Evolutionary conservation across 23 tunicate genomes (phyloP).

Genomic region (Phallusia fumigata): DNA sequence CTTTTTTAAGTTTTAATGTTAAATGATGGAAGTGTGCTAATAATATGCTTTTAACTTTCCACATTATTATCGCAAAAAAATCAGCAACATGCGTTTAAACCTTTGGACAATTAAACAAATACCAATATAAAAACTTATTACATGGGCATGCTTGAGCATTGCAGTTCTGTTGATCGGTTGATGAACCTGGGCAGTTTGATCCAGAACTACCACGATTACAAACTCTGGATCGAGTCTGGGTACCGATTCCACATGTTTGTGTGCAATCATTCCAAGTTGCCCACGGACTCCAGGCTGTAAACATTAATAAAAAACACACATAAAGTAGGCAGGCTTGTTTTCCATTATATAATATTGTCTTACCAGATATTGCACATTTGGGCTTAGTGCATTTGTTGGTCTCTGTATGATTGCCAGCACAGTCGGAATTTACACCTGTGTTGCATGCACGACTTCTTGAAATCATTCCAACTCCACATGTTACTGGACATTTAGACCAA

Average conservation of each 20-base stretch:
- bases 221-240: slow-evolving; percentile 8
- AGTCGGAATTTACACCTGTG: slow-evolving; percentile 16
- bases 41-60: too few species aligned
- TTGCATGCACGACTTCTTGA: slow-evolving; percentile 22
- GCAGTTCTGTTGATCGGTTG: slow-evolving; percentile 4
- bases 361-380: slow-evolving; percentile 15
- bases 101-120: too few species aligned
- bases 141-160: neutral
- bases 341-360: neutral
- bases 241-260: slow-evolving; percentile 16
- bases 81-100: too few species aligned
- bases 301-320: too few species aligned
- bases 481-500: slow-evolving; percentile 36
- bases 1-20: too few species aligned
- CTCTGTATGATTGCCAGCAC: slow-evolving; percentile 15
- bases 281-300: slow-evolving; percentile 22
- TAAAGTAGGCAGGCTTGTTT: too few species aligned
- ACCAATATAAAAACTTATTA: neutral
- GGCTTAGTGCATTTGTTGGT: slow-evolving; percentile 1
- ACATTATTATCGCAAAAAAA: too few species aligned
- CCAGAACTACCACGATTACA: slow-evolving; percentile 7
- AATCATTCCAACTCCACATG: slow-evolving; percentile 48
- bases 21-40: too few species aligned
- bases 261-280: slow-evolving; percentile 8
- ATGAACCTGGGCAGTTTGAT: neutral